Conservation (phyloP, 2,113 vertebrate species). For the Apeltes quadracus region DNA sequence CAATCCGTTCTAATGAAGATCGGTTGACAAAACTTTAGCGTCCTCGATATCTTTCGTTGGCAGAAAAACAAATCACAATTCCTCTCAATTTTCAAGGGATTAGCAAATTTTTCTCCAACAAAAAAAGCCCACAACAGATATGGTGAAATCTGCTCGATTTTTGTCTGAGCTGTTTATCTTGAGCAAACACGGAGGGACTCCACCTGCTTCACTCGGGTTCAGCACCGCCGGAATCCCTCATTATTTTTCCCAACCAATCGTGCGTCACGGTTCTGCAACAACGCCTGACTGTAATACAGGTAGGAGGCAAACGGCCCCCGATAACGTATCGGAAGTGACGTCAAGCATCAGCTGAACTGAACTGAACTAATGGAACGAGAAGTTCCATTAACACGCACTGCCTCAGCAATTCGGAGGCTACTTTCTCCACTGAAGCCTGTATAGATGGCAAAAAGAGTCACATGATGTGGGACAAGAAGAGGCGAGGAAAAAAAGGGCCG, state of each 20-base stretch:
- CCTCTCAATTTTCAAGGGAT: neutral
- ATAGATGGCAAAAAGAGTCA: slow-evolving; percentile 13
- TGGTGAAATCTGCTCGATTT: neutral
- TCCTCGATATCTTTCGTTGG: neutral
- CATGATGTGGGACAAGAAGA: slow-evolving; percentile 7
- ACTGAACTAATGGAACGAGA: neutral
- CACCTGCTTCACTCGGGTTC: slow-evolving; percentile 4
- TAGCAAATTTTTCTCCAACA: neutral
- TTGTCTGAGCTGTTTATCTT: neutral
- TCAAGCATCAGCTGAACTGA: neutral
- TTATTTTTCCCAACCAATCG: neutral
- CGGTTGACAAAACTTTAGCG: neutral
- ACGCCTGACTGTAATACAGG: neutral
- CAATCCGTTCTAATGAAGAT: neutral
- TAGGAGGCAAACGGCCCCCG: neutral
- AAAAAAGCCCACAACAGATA: neutral
- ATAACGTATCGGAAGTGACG: neutral
- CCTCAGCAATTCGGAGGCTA: neutral
- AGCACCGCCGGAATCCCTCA: neutral
- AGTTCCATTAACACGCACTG: slow-evolving; percentile 4
- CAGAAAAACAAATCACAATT: neutral
- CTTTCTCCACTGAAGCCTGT: neutral
- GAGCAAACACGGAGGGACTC: slow-evolving; percentile 27
- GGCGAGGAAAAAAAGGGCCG: neutral
- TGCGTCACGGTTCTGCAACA: neutral